Evolutionary conservation across 1,140 invertebrate genomes (phyloP).

Genomic region (Sarcophaga bullata): DNA sequence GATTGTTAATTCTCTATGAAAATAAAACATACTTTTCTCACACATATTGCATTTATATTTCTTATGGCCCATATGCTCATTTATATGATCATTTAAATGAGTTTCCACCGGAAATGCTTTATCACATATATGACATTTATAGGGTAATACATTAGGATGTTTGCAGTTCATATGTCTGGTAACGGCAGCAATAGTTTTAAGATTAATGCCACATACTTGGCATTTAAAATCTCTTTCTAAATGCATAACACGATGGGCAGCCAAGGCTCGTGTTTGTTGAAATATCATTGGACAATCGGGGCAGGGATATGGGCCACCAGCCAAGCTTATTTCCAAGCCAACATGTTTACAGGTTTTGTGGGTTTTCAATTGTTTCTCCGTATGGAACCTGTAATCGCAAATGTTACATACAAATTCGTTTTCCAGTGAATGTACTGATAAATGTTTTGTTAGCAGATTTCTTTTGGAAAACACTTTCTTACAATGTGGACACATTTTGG

Average conservation of each 20-base stretch:
- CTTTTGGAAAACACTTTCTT: slow-evolving; percentile 48
- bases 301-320: slow-evolving; percentile 45
- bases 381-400: slow-evolving; percentile 70
- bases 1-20: too few species aligned
- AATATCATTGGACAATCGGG: slow-evolving; percentile 49
- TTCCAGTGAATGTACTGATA: slow-evolving; percentile 69
- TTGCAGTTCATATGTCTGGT: slow-evolving; percentile 21
- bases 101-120: slow-evolving; percentile 25
- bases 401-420: slow-evolving; percentile 70
- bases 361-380: slow-evolving; percentile 58
- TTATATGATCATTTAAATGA: slow-evolving; percentile 34
- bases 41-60: slow-evolving; percentile 13
- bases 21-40: slow-evolving; percentile 20
- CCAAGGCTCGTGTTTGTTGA: slow-evolving; percentile 52
- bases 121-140: slow-evolving; percentile 35
- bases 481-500: slow-evolving; percentile 45
- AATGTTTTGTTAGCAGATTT: slow-evolving; percentile 63
- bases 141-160: slow-evolving; percentile 14
- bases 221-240: slow-evolving; percentile 64
- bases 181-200: not conserved
- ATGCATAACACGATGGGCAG: slow-evolving; percentile 45
- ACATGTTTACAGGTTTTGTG: slow-evolving; percentile 26
- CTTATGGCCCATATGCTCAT: slow-evolving; percentile 40
- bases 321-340: slow-evolving; percentile 19
- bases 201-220: slow-evolving; percentile 65